phyloP scores from a whole-genome alignment of 2,888 invertebrate species.

The Apocheima hispidaria region DNA sequence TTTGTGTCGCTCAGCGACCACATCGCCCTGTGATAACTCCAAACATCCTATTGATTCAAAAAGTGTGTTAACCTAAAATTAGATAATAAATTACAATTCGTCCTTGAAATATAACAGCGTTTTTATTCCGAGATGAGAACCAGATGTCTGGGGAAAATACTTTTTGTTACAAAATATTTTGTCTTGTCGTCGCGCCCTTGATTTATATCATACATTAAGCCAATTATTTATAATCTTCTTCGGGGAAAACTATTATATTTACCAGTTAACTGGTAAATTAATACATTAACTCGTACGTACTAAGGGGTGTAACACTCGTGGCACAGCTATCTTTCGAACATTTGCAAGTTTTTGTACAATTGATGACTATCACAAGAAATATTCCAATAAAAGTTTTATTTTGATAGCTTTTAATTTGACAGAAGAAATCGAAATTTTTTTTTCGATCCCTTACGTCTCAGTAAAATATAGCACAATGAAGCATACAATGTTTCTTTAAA shows the following conservation, averaged over 20 bases:
- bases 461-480: too few relatives aligned
- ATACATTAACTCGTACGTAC: too few relatives aligned
- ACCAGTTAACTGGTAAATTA: too few relatives aligned
- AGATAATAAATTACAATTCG: conserved; percentile 19
- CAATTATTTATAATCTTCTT: conserved; percentile 12
- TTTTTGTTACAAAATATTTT: conserved; percentile 30
- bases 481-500: too few relatives aligned
- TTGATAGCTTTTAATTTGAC: too few relatives aligned
- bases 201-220: conserved; percentile 14
- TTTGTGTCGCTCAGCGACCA: not conserved
- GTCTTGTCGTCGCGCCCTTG: conserved; percentile 13
- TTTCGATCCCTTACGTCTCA: too few relatives aligned
- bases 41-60: conserved; percentile 5
- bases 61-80: conserved; percentile 28
- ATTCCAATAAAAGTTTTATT: too few relatives aligned
- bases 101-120: conserved; percentile 32
- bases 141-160: conserved; percentile 26
- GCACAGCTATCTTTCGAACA: too few relatives aligned
- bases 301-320: too few relatives aligned
- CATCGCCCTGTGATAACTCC: not conserved
- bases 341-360: too few relatives aligned
- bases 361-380: too few relatives aligned
- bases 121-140: conserved; percentile 23
- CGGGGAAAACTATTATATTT: conserved; percentile 2
- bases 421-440: too few relatives aligned